Base-by-base conservation (phyloP, 2,888 invertebrate genomes). In the Homarus gammarus region DNA sequence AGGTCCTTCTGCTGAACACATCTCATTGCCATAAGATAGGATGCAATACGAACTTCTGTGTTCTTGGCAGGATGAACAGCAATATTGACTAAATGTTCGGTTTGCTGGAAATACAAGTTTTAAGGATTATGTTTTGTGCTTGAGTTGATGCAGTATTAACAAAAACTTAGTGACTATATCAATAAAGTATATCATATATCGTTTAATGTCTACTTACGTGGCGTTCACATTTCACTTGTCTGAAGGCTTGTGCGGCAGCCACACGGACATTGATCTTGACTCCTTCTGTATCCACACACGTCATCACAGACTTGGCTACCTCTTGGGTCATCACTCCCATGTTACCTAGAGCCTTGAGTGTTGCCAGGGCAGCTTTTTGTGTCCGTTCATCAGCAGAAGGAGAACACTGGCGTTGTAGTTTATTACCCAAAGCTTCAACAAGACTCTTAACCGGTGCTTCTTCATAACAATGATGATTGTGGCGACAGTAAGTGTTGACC, bases 261-360 rank as follows among this genome's bases (percentile, higher is more conserved):
- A 88, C 87, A n/a, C 90, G 84, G 2, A 85, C 82, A 33, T 64
- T 79, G 27, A 49, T 51, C 22, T 73, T 36, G 10, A 73, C 51
- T 2, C 51, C 40, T 12, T 79, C 70, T n/a, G 36, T 78, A 22
- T 68, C 64, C 36, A 90, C 81, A 44, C 79, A 81, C n/a, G 36
- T 31, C 6, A 79, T n/a, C n/a, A 85, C 84, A 15, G 75, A 36
- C 2, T 31, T 31, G 6, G 72, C 75, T 18, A 75, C 68, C 22
- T 81, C 90, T n/a, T 44, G 51, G 6, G 77, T 87, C 49, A 90
- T 84, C n/a, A 81, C 79, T 8, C 90, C 87, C 78, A 90, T 88
- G 64, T 91, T 91, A 49, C 89, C 91, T 5, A 88, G 33, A 15
- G 90, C 73, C 64, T 91, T 91, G 18, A 91, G 64, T 15, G 87